Base-by-base conservation (phyloP, 2,113 vertebrate genomes). In the Microcebus lehilahytsara region DNA sequence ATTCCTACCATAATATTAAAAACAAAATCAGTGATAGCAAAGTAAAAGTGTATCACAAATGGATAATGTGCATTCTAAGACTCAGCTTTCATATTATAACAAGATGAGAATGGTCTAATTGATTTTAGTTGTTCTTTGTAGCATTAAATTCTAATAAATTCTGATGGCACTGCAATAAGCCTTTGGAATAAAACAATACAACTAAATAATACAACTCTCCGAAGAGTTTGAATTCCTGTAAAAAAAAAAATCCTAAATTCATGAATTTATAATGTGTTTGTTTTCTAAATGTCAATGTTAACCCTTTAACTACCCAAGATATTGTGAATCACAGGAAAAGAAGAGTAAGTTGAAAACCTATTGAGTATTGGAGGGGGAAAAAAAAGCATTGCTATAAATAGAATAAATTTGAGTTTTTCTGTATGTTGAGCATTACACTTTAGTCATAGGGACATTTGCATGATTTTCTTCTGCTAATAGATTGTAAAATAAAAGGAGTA, bases 381-480 rank as follows among this genome's bases (percentile, higher is more conserved):
- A 96, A 58, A 90, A 84, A 30, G 16, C 8, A 84, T 83, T 88
- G 27, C 27, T 14, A 51, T 51, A 66, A 96, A 87, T 88, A 92
- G 42, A 94, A 92, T 90, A 22, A 66, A 93, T 85, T 78, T 96
- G 85, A 88, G 40, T 49, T 51, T 93, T 72, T 93, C 60, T 62
- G 30, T 89, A 8, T 30, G 6, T 8, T 84, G 22, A 79, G 32
- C 34, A 72, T 92, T 86, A 49, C 6, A 34, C 79, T 81, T 97
- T 74, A 86, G 66, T 92, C 32, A 84, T 22, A 64, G 12, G 75
- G 9, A 67, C 23, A 85, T 90, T 92, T 97, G 78, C 8, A 20
- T 93, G 40, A 85, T 79, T 96, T 96, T 90, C 64, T 79, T 14
- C 6, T 89, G 51, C 80, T 94, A 92, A 92, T 86, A 91, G 30